Evolutionary conservation across 2,888 invertebrate species (phyloP), one percentile per base, ranked within the genome.

Genomic region (Cabera pusaria): DNA sequence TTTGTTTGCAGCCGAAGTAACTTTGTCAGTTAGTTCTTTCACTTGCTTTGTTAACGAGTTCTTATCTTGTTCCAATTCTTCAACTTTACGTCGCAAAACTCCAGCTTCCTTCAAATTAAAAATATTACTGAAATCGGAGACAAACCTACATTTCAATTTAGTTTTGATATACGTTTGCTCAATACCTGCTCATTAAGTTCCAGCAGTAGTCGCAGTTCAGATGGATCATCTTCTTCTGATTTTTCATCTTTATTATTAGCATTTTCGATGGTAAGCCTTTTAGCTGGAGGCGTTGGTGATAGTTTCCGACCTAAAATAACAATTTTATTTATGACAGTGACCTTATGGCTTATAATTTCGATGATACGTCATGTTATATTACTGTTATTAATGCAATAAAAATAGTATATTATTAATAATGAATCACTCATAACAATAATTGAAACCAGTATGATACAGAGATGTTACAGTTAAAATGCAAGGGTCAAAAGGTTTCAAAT

Each of bases 151-250:
- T n/a, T n/a, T 9, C 2, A 9, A 16, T 7, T 23, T 2, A 6
- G 10, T 19, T 1, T 11, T 5, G 20, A 1, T 8, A 5, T 7
- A 5, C 6, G 20, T n/a, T 24, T 33, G 5, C 3, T 5, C 6
- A 25, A 22, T 74, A 91, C 92, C 89, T 96, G 96, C 79, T 97
- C 97, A 68, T 95, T 95, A 26, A 97, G 90, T 77, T 97, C 97
- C 31, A 98, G 85, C 52, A 97, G 93, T 20, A 97, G 90, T 62
- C 96, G 93, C 40, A 97, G 80, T 74, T 97, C 97, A 8, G 95
- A 92, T 6, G 94, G 93, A 78, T 96, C 95, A 58, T 96, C 96
- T 64, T 94, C 93, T 62, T 94, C 94, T 4, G 94, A 93, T 32
- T 93, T 92, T 66, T 93, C 94, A 64, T 93, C 93, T 64, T 94